Evolutionary conservation across 2,888 invertebrate species (phyloP).

Genomic region (Tenthredo amoena): DNA sequence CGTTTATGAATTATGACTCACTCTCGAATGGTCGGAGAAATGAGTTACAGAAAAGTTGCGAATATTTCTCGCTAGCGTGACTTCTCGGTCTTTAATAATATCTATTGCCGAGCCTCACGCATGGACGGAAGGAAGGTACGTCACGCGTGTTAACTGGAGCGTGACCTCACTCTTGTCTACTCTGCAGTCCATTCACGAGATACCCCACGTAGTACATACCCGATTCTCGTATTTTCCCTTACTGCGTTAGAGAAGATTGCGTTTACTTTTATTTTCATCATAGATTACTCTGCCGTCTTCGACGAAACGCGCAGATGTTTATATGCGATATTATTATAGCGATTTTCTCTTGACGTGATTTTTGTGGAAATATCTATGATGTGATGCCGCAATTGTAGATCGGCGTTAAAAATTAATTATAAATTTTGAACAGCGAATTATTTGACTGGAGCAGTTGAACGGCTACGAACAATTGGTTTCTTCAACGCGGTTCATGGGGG

Average conservation of each 20-base stretch:
- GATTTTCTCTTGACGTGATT: not conserved
- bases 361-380: not conserved
- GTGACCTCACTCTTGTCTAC: slow-evolving; percentile 26
- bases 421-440: slow-evolving; percentile 29
- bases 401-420: not conserved
- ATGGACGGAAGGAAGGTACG: slow-evolving; percentile 32
- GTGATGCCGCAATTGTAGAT: not conserved
- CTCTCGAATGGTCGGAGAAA: not conserved
- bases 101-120: not conserved
- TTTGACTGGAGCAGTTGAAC: not conserved
- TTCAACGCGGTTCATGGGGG: not conserved
- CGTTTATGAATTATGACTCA: slow-evolving; percentile 42
- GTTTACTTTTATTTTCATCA: not conserved
- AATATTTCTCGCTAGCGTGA: slow-evolving; percentile 22
- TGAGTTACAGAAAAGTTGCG: slow-evolving; percentile 9
- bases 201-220: not conserved
- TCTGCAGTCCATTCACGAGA: not conserved
- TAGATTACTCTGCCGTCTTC: not conserved
- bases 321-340: not conserved
- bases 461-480: not conserved
- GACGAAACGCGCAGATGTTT: not conserved
- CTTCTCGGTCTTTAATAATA: slow-evolving; percentile 25
- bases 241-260: not conserved
- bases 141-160: slow-evolving; percentile 48
- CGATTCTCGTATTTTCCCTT: not conserved